A percentile compares a stretch with the other conserved stretches of the same genome.
These are phyloP conservation scores for Virgularia gustaviana DNA, from an alignment of 92 coral and sea anemone genomes.

Conservation along the genomic window DNA sequence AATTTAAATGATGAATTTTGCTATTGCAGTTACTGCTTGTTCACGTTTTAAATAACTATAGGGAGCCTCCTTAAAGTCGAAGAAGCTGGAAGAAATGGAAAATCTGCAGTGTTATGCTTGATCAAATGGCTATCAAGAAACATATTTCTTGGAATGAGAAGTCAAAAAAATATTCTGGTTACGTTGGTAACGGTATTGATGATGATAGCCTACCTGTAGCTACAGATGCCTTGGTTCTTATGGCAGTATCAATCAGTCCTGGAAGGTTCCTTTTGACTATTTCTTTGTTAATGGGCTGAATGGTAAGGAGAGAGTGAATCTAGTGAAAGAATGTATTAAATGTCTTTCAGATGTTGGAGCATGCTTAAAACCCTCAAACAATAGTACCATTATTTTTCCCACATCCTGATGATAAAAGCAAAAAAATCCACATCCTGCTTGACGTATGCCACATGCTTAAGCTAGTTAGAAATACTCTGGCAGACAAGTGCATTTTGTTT, in stretches of 20 bases:
- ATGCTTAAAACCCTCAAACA: background rate
- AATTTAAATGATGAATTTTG: no score
- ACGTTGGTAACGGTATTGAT: background rate
- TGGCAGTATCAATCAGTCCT: background rate
- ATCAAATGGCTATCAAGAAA: slow-evolving; percentile 8
- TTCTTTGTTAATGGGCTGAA: slow-evolving; percentile 21
- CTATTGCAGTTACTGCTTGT: no score
- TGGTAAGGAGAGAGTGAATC: slow-evolving; percentile 14
- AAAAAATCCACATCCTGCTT: background rate
- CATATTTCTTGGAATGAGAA: slow-evolving; percentile 3
- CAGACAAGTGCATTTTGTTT: background rate
- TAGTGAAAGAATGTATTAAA: background rate
- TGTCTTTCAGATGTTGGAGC: slow-evolving; percentile 22
- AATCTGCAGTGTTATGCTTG: background rate
- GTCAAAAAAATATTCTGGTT: background rate
- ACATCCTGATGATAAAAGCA: background rate
- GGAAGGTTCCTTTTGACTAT: slow-evolving; percentile 3
- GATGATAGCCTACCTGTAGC: slow-evolving; percentile 8
- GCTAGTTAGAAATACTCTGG: slow-evolving; percentile 14
- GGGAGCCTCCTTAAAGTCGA: background rate
- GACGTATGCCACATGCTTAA: slow-evolving; percentile 18
- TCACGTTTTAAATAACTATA: no score
- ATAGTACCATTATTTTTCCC: background rate
- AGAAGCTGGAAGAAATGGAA: background rate
- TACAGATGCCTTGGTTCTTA: background rate